Evolutionary conservation across 1,140 invertebrate genomes (phyloP).

Genomic region (Ganaspis sp.): DNA sequence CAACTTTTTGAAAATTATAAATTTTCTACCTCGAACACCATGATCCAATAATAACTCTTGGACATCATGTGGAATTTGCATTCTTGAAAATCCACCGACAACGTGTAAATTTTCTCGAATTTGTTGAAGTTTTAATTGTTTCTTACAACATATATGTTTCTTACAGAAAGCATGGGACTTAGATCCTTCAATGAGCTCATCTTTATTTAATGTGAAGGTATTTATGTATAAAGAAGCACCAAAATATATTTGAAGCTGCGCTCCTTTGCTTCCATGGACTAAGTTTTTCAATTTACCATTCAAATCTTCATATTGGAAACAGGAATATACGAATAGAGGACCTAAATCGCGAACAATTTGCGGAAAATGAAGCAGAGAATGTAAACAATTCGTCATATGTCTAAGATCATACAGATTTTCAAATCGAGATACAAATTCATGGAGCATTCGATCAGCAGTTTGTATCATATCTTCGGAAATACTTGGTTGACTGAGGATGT

Average conservation of each 20-base stretch:
- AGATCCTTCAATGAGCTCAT: too few species aligned
- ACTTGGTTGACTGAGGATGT: conserved; percentile 28
- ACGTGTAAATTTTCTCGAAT: too few species aligned
- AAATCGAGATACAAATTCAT: conserved; percentile 29
- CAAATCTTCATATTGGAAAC: not conserved
- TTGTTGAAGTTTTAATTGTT: too few species aligned
- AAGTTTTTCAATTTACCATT: not conserved
- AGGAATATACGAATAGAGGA: not conserved
- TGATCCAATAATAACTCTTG: too few species aligned
- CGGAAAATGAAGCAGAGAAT: not conserved
- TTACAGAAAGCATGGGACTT: too few species aligned
- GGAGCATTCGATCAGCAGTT: not conserved
- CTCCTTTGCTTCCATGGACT: not conserved
- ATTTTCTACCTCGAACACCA: too few species aligned
- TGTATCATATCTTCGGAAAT: conserved; percentile 29
- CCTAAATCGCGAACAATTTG: not conserved
- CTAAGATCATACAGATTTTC: not conserved
- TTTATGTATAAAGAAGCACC: not conserved
- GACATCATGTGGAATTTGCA: too few species aligned
- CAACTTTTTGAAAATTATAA: too few species aligned
- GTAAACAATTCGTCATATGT: not conserved
- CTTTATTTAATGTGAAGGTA: not conserved
- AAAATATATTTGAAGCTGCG: not conserved
- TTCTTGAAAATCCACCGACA: too few species aligned
- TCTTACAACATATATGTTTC: too few species aligned